Percentiles rank a stretch among this genome's conserved stretches.
Conservation (phyloP, 2,797 vertebrate species). For the Malacoctenus gilli region DNA sequence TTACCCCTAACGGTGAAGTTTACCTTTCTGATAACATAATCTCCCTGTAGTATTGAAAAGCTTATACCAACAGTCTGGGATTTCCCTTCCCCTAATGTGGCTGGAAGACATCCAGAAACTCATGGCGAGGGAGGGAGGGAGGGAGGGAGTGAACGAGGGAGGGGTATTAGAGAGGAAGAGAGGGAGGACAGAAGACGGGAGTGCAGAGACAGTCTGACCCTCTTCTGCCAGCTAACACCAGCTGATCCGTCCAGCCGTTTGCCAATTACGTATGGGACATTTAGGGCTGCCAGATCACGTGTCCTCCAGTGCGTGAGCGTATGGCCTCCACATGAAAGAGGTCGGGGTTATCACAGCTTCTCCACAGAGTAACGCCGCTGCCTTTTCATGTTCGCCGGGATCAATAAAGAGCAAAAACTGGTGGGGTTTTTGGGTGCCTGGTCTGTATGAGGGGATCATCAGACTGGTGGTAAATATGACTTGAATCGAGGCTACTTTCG, state of each 20-base stretch:
- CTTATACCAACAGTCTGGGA: conserved; percentile 90
- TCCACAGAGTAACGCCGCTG: conserved; percentile 15
- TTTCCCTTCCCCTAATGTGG: conserved; percentile 87
- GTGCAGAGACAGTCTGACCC: conserved; percentile 72
- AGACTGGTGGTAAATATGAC: conserved; percentile 40
- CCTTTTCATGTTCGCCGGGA: conserved; percentile 34
- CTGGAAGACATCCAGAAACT: conserved; percentile 88
- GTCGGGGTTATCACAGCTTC: conserved; percentile 32
- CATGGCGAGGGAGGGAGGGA: conserved; percentile 47
- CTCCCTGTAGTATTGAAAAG: conserved; percentile 91
- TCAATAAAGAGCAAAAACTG: conserved; percentile 15
- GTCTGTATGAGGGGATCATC: neutral
- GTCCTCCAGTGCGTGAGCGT: conserved; percentile 34
- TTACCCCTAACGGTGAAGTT: conserved; percentile 86
- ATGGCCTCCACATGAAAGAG: conserved; percentile 36
- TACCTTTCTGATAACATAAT: conserved; percentile 94
- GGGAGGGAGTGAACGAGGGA: conserved; percentile 26
- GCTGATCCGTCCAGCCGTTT: conserved; percentile 71
- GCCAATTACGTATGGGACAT: conserved; percentile 69
- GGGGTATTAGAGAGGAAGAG: conserved; percentile 57
- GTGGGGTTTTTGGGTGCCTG: too few species aligned
- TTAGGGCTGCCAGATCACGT: conserved; percentile 64
- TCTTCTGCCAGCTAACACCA: conserved; percentile 71
- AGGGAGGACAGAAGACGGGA: conserved; percentile 60
- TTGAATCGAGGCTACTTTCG: conserved; percentile 49